These are phyloP conservation scores for Microcebus tavaratra DNA, from an alignment of 2,113 vertebrate genomes.

Conservation along the genomic window DNA sequence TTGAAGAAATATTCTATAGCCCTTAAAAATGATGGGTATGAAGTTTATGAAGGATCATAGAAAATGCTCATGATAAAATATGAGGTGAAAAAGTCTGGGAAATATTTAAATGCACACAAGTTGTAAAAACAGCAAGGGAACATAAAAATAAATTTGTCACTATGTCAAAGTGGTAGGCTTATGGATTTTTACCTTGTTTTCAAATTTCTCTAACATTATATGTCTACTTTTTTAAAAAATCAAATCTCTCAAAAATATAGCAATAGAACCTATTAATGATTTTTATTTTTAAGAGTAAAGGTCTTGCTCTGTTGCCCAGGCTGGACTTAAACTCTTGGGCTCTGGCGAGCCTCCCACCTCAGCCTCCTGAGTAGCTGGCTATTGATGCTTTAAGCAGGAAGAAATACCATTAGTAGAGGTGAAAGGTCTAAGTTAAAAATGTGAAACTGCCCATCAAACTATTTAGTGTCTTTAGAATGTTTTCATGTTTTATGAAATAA, in stretches of 20 bases:
- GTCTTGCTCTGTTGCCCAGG: too few species aligned
- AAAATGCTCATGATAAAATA: slow-evolving; percentile 57
- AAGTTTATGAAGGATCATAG: slow-evolving; percentile 51
- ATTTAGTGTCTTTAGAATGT: background rate
- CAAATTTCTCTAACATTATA: background rate
- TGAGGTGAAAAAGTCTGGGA: slow-evolving; percentile 21
- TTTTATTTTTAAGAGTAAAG: background rate
- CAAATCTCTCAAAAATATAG: background rate
- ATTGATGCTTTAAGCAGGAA: background rate
- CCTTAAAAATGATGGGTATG: slow-evolving; percentile 54
- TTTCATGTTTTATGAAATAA: background rate
- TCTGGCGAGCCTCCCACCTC: too few species aligned
- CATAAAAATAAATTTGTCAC: slow-evolving; percentile 27
- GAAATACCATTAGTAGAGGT: background rate
- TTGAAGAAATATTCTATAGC: slow-evolving; percentile 63
- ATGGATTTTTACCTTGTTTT: slow-evolving; percentile 55
- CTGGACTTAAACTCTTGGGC: too few species aligned
- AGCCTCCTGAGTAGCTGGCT: background rate
- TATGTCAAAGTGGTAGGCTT: background rate
- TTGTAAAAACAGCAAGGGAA: slow-evolving; percentile 52
- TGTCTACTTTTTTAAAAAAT: background rate
- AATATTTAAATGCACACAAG: background rate
- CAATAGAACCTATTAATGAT: background rate
- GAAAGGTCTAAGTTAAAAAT: background rate
- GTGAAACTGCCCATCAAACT: background rate